A percentile compares a stretch with the other conserved stretches of the same genome.
Conservation (phyloP, 2,113 vertebrate species). For the Actenoides lindsayi region DNA sequence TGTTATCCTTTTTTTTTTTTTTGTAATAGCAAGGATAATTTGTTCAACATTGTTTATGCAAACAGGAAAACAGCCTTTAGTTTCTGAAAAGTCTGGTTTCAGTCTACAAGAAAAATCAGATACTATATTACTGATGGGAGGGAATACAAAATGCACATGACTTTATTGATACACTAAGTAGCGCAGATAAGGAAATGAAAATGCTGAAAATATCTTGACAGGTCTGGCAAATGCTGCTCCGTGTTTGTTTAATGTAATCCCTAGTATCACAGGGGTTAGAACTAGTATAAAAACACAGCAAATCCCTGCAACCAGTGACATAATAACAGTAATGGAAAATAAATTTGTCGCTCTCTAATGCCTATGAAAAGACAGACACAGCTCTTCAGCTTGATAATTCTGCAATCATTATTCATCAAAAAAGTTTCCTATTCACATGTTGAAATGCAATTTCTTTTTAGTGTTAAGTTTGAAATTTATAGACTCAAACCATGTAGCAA, state of each 20-base stretch:
- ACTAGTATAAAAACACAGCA: background rate
- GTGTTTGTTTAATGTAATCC: constrained; percentile 50
- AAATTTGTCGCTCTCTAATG: background rate
- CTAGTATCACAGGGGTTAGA: constrained; percentile 37
- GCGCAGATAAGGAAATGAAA: constrained; percentile 18
- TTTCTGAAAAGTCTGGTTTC: background rate
- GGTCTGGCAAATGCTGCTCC: constrained; percentile 13
- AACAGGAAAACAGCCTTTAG: background rate
- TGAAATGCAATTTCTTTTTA: background rate
- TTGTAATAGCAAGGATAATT: background rate
- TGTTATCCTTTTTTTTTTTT: background rate
- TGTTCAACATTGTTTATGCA: background rate
- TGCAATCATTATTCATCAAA: background rate
- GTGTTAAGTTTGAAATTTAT: background rate
- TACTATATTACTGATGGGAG: background rate
- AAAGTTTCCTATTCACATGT: background rate
- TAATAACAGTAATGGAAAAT: background rate
- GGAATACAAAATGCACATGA: background rate
- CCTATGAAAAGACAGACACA: background rate
- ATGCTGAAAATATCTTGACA: constrained; percentile 40
- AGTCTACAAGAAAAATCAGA: background rate
- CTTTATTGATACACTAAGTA: background rate
- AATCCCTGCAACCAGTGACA: constrained; percentile 9
- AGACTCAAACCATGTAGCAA: background rate
- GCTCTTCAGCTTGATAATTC: background rate